Conservation (phyloP, 2,797 vertebrate species). For the Pelochelys cantorii region DNA sequence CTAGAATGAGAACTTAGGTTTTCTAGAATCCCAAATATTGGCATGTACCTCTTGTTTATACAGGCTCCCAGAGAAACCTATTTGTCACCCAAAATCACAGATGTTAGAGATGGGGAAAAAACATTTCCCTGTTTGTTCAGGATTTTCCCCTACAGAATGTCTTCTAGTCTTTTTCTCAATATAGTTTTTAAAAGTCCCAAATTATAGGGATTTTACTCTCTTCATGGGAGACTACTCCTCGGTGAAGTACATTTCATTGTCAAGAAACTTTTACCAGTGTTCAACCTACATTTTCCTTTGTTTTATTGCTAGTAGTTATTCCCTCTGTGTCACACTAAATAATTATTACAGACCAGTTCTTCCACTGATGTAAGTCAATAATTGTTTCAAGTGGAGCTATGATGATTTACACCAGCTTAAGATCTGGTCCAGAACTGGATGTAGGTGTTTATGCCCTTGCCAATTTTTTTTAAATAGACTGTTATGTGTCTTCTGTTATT, state of each 20-base stretch:
- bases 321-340: background rate
- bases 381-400: background rate
- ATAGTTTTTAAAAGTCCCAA: background rate
- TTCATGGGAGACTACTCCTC: background rate
- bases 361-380: background rate
- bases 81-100: background rate
- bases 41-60: background rate
- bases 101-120: background rate
- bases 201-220: background rate
- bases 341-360: background rate
- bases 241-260: background rate
- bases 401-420: background rate
- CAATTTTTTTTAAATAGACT: background rate
- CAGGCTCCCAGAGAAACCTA: background rate
- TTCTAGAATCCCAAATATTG: background rate
- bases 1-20: background rate
- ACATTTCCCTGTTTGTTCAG: background rate
- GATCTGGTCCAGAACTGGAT: background rate
- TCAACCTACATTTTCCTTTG: background rate
- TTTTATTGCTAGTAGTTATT: background rate
- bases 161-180: background rate
- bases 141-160: background rate
- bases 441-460: background rate
- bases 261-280: background rate
- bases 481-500: background rate